phyloP scores from a whole-genome alignment of 2,888 invertebrate genomes.

The Cryptus viduatorius region DNA sequence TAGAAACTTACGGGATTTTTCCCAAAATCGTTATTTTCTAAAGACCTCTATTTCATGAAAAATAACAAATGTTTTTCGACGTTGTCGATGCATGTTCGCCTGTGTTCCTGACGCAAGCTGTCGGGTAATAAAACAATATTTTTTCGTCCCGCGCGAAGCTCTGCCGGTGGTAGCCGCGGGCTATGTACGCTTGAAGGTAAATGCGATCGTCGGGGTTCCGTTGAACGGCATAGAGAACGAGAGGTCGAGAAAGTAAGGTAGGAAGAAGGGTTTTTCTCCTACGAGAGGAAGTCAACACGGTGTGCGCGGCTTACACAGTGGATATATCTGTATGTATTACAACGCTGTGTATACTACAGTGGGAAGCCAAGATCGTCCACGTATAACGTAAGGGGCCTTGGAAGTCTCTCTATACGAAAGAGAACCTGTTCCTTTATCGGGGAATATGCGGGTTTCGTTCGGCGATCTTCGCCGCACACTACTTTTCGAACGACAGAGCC shows the following conservation, averaged over 20 bases:
- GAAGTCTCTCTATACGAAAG: conserved; percentile 20
- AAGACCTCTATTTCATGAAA: no score
- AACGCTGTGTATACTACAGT: neutral
- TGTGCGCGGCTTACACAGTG: conserved; percentile 31
- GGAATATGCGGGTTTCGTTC: conserved; percentile 68
- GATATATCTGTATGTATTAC: neutral
- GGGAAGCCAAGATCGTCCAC: neutral
- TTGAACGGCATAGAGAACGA: neutral
- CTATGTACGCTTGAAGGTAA: neutral
- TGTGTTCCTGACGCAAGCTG: no score
- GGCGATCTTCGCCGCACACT: conserved; percentile 65
- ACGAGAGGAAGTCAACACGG: conserved; percentile 23
- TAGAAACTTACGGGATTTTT: no score
- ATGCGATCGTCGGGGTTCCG: neutral
- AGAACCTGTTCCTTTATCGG: conserved; percentile 54
- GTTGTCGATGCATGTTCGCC: no score
- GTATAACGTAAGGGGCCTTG: conserved; percentile 6
- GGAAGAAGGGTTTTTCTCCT: conserved; percentile 31
- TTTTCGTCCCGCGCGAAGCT: neutral
- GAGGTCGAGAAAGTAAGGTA: conserved; percentile 16
- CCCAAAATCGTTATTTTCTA: no score
- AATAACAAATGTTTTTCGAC: no score
- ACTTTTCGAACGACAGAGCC: conserved; percentile 33
- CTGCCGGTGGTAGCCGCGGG: neutral
- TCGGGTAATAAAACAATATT: neutral